These are phyloP conservation scores for Tapera naevia DNA, from an alignment of 2,797 vertebrate species.

Conservation along the genomic window DNA sequence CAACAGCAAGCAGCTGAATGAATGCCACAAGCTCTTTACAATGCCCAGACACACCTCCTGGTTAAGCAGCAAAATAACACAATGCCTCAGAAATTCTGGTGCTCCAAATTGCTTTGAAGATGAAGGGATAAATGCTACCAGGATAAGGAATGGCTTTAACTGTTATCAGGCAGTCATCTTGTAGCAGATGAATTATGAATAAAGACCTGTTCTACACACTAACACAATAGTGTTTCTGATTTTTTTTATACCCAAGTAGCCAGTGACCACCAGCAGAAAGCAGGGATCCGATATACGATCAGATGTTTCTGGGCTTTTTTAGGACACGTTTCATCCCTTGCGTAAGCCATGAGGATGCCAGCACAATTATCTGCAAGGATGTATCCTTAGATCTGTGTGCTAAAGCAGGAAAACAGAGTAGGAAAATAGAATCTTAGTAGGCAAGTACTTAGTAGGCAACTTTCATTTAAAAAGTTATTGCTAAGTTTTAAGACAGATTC, in stretches of 20 bases:
- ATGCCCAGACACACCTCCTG: neutral
- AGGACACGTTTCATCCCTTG: neutral
- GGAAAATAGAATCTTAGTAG: neutral
- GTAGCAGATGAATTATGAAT: neutral
- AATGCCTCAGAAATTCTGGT: neutral
- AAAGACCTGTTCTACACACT: accelerated
- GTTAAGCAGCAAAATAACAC: neutral
- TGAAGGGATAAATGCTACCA: neutral
- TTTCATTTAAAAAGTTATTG: neutral
- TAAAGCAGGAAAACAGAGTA: neutral
- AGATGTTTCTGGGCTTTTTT: neutral
- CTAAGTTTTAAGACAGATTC: neutral
- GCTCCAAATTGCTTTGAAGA: neutral
- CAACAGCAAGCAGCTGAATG: neutral
- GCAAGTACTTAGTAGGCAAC: neutral
- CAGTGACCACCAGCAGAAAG: neutral
- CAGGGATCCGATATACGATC: neutral
- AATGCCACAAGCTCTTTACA: accelerated
- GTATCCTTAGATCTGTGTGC: neutral
- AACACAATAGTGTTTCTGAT: accelerated
- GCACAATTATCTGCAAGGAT: neutral
- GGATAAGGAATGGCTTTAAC: neutral
- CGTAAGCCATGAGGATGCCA: neutral
- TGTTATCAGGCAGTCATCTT: neutral
- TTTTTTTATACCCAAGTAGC: neutral